Conservation (phyloP, 1,140 invertebrate species). For the Drosophila nannoptera region DNA sequence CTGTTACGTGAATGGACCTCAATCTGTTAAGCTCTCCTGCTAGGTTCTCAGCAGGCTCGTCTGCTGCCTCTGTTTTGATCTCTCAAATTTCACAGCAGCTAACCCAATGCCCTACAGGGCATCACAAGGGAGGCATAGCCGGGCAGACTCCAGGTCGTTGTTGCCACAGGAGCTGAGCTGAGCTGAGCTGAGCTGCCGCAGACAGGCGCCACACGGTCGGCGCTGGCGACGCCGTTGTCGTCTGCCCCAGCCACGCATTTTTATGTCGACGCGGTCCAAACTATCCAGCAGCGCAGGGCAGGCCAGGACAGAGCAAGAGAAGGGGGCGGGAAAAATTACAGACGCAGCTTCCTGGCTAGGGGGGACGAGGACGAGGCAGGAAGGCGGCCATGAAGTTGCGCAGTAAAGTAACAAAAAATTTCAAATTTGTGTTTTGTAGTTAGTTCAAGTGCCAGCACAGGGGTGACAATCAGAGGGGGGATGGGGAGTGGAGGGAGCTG, state of each 20-base stretch:
- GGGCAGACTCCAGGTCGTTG: constrained; percentile 3
- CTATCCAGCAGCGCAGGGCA: constrained; percentile 34
- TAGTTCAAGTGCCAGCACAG: constrained; percentile 16
- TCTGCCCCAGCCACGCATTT: constrained; percentile 53
- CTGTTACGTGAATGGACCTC: neutral
- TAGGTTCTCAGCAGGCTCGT: neutral
- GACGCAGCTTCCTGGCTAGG: constrained; percentile 65
- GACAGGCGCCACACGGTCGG: constrained; percentile 58
- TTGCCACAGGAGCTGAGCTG: constrained; percentile 49
- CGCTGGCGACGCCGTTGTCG: constrained; percentile 26
- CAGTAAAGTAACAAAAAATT: constrained; percentile 56
- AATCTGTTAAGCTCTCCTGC: neutral
- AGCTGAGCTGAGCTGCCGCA: constrained; percentile 17
- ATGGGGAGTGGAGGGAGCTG: constrained; percentile 11
- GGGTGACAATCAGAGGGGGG: constrained; percentile 1
- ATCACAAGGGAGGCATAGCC: constrained; percentile 22
- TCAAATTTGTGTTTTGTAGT: constrained; percentile 72
- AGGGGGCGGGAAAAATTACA: constrained; percentile 47
- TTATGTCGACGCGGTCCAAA: constrained; percentile 68
- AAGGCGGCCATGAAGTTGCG: constrained; percentile 51
- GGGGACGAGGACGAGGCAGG: constrained; percentile 41
- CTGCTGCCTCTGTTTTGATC: neutral
- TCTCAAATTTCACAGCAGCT: constrained; percentile 16
- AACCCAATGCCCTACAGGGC: constrained; percentile 40
- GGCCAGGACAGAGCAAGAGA: neutral